These are phyloP conservation scores for Falco rusticolus DNA, from an alignment of 2,797 vertebrate species.

Conservation along the genomic window DNA sequence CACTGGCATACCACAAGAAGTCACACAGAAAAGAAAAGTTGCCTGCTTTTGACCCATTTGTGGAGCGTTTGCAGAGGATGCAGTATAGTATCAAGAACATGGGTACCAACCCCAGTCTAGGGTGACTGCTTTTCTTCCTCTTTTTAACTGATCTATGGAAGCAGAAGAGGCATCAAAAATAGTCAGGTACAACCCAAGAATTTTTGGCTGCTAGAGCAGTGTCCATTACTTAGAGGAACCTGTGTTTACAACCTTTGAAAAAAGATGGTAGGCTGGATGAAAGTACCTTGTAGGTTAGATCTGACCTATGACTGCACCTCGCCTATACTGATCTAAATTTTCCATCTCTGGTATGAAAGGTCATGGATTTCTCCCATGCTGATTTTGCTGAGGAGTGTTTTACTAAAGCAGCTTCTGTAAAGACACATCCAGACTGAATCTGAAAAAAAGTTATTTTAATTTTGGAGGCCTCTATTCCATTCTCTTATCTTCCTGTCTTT, in stretches of 20 bases:
- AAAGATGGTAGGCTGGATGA: neutral
- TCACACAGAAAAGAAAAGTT: neutral
- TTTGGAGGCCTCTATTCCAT: neutral
- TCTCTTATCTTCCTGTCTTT: slow-evolving; percentile 9
- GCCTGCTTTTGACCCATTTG: neutral
- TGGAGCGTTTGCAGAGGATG: neutral
- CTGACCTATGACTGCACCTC: neutral
- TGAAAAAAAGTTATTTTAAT: neutral
- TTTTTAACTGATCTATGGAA: neutral
- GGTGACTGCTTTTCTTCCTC: neutral
- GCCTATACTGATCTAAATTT: neutral
- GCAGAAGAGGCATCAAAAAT: neutral
- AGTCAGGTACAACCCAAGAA: neutral
- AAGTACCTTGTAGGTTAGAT: neutral
- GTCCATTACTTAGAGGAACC: neutral
- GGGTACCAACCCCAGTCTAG: neutral
- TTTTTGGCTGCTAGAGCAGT: neutral
- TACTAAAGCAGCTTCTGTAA: neutral
- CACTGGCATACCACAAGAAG: neutral
- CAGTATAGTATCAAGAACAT: neutral
- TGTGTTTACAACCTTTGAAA: neutral
- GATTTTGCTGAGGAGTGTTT: neutral
- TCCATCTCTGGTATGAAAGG: neutral
- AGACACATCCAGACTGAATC: neutral
- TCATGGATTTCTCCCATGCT: neutral